phyloP scores from a whole-genome alignment of 92 coral and sea anemone species.

The Zoanthus solanderi region DNA sequence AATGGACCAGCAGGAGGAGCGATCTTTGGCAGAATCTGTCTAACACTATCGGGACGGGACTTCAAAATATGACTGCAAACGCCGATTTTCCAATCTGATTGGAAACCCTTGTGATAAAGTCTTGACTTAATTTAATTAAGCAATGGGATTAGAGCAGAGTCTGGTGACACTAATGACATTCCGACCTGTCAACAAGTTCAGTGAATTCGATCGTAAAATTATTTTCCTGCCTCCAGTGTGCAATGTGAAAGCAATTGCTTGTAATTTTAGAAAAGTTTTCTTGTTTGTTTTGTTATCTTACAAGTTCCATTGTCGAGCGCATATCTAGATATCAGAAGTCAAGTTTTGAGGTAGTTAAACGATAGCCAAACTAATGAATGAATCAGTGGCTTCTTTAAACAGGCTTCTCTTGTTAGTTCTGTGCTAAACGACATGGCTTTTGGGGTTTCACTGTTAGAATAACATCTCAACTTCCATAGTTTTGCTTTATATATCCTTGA shows the following conservation, averaged over 20 bases:
- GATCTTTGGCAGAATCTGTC: constrained; percentile 25
- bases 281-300: neutral
- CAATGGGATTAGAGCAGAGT: constrained; percentile 40
- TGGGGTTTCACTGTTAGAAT: too few species aligned
- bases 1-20: neutral
- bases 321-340: neutral
- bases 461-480: too few species aligned
- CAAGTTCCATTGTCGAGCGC: neutral
- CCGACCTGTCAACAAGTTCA: constrained; percentile 40
- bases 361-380: too few species aligned
- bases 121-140: constrained; percentile 50
- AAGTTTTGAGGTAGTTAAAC: neutral
- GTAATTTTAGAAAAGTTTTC: neutral
- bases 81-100: constrained; percentile 11
- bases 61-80: neutral
- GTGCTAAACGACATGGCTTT: too few species aligned
- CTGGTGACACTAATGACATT: constrained; percentile 53
- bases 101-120: constrained; percentile 36
- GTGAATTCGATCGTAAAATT: constrained; percentile 26
- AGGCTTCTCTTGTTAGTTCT: too few species aligned
- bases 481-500: too few species aligned
- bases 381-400: too few species aligned
- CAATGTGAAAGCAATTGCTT: constrained; percentile 12
- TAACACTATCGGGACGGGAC: neutral
- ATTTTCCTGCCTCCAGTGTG: neutral